Evolutionary conservation across 1,140 invertebrate species (phyloP).

Genomic region (Sipha flava): DNA sequence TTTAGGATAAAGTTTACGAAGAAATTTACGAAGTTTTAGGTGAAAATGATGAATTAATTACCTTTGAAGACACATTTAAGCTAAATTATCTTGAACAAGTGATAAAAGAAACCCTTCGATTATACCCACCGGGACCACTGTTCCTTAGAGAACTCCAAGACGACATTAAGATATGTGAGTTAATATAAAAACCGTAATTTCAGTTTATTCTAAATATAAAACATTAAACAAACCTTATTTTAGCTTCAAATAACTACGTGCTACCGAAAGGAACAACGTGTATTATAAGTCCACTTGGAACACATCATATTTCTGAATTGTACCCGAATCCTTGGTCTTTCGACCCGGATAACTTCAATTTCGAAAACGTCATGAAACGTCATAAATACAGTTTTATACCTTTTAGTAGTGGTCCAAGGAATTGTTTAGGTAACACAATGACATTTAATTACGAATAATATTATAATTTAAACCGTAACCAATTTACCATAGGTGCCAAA

Average conservation of each 20-base stretch:
- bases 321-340: slow-evolving; percentile 50
- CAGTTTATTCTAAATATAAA: not conserved
- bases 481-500: slow-evolving; percentile 34
- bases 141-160: slow-evolving; percentile 47
- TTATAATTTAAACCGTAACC: not conserved
- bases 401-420: slow-evolving; percentile 47
- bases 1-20: slow-evolving; percentile 35
- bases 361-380: slow-evolving; percentile 44
- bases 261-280: not conserved
- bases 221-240: not conserved
- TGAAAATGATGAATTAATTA: slow-evolving; percentile 41
- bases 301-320: slow-evolving; percentile 47
- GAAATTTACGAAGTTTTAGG: slow-evolving; percentile 45
- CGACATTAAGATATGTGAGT: slow-evolving; percentile 42
- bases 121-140: slow-evolving; percentile 54
- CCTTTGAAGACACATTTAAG: slow-evolving; percentile 49
- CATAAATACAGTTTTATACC: slow-evolving; percentile 44
- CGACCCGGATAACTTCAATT: slow-evolving; percentile 50
- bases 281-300: slow-evolving; percentile 44
- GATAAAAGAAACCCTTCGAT: slow-evolving; percentile 52
- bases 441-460: not conserved
- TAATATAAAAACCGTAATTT: not conserved
- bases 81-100: slow-evolving; percentile 53
- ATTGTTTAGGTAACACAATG: slow-evolving; percentile 46
- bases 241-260: not conserved